A percentile compares a stretch with the other conserved stretches of the same genome.
Evolutionary conservation across 2,888 invertebrate genomes (phyloP).

Genomic region (Diarsia mendica): DNA sequence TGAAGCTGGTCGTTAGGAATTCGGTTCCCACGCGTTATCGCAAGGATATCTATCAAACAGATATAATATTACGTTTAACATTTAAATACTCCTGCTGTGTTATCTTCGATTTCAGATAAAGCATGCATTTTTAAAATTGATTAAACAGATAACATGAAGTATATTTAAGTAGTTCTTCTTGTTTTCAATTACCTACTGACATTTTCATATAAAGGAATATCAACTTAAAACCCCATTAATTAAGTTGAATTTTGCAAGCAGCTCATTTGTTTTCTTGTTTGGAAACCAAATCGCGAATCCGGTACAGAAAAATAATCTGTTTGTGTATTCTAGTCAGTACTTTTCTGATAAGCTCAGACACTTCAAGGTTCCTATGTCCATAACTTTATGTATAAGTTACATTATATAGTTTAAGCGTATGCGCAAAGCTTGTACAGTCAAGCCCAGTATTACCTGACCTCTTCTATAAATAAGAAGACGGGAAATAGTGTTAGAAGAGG

Average conservation of each 20-base stretch:
- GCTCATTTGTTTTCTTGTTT: not conserved
- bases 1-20: not conserved
- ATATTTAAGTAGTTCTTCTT: not conserved
- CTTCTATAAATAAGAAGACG: too few species aligned
- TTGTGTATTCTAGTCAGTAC: constrained; percentile 29
- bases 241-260: too few species aligned
- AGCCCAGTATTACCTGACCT: too few species aligned
- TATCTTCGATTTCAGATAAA: constrained; percentile 19
- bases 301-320: constrained; percentile 4
- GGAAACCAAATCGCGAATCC: not conserved
- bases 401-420: constrained; percentile 39
- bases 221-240: too few species aligned
- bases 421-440: constrained; percentile 23
- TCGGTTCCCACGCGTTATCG: constrained; percentile 4
- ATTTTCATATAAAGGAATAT: too few species aligned
- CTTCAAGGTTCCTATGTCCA: constrained; percentile 44
- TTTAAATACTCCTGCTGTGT: not conserved
- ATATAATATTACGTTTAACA: not conserved
- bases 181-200: too few species aligned
- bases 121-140: not conserved
- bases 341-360: constrained; percentile 35
- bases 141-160: not conserved
- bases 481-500: too few species aligned
- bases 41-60: not conserved
- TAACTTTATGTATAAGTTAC: constrained; percentile 36